phyloP scores from a whole-genome alignment of 2,113 vertebrate genomes.

The Aix galericulata region DNA sequence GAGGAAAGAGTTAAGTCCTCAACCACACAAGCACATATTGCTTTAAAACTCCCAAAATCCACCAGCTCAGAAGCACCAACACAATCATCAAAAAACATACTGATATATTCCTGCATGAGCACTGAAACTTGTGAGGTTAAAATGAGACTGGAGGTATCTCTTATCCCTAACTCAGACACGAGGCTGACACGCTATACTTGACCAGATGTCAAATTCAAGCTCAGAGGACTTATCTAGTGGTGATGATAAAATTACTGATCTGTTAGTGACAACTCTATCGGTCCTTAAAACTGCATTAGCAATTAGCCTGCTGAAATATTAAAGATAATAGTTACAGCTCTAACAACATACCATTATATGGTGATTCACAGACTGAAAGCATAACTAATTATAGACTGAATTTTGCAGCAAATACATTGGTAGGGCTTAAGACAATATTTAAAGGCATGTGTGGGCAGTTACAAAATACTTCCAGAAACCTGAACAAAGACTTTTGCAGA shows the following conservation, averaged over 20 bases:
- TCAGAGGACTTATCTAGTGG: not conserved
- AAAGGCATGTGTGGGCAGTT: constrained; percentile 35
- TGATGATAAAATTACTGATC: constrained; percentile 36
- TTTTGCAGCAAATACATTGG: constrained; percentile 13
- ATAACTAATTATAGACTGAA: constrained; percentile 32
- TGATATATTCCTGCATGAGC: not conserved
- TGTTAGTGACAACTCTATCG: not conserved
- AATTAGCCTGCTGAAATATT: constrained; percentile 32
- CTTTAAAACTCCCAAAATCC: not conserved
- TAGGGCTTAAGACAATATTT: not conserved
- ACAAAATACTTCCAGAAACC: constrained; percentile 37
- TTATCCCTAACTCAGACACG: not conserved
- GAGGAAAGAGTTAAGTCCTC: not conserved
- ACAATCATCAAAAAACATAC: not conserved
- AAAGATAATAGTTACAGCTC: constrained; percentile 14
- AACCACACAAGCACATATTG: not conserved
- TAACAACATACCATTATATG: not conserved
- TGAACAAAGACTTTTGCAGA: constrained; percentile 38
- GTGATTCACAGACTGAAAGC: constrained; percentile 38
- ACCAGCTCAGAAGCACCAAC: not conserved
- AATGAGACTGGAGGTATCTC: not conserved
- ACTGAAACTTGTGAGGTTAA: not conserved
- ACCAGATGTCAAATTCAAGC: constrained; percentile 11
- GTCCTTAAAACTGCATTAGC: constrained; percentile 34
- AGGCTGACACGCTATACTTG: not conserved